Base-by-base conservation (phyloP, 2,797 vertebrate genomes). In the Microtus agrestis region DNA sequence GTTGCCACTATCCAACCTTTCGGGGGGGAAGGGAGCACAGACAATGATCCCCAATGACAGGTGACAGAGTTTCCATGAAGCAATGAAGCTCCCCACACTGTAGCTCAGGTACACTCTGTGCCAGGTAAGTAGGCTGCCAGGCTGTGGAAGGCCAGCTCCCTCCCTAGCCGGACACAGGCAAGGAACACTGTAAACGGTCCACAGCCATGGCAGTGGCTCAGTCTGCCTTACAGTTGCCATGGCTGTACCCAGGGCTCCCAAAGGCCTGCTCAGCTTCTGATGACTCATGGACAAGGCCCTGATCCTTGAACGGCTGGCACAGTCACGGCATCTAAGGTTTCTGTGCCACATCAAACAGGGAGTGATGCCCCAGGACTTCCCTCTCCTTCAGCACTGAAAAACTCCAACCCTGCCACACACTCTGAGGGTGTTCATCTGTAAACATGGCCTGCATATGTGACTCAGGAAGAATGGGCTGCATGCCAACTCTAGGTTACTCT, bases 291-390 rank as follows among this genome's bases (percentile, higher is more conserved):
- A 77, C 59, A 77, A 51, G 74, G 34, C 13, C 23, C 63, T 93
- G 91, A 34, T 71, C 90, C 93, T 82, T 56, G 85, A 85, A 90
- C 80, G 0, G 9, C 10, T 9, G 34, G 63, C 90, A 71, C 43
- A 29, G 46, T 48, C 78, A 4, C 67, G n/a, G 54, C 78, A 71
- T 17, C 91, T 80, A 69, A 88, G 21, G 23, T 69, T 84, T 82
- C 29, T 43, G 34, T 9, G 82, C 82, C 91, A 86, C 93, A 87
- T 76, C 79, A 74, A n/a, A 87, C 51, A 27, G 10, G 59, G 59
- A 91, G 87, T 51, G 71, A 77, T 43, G 31, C 61, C 84, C 77
- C 17, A 93, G 82, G 77, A 69, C 81, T 92, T 80, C 40, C 80
- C 92, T 85, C 81, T 95, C 89, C 81, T 74, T 23, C 19, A 34